phyloP scores from a whole-genome alignment of 2,888 invertebrate genomes.

The Cerastis leucographa region DNA sequence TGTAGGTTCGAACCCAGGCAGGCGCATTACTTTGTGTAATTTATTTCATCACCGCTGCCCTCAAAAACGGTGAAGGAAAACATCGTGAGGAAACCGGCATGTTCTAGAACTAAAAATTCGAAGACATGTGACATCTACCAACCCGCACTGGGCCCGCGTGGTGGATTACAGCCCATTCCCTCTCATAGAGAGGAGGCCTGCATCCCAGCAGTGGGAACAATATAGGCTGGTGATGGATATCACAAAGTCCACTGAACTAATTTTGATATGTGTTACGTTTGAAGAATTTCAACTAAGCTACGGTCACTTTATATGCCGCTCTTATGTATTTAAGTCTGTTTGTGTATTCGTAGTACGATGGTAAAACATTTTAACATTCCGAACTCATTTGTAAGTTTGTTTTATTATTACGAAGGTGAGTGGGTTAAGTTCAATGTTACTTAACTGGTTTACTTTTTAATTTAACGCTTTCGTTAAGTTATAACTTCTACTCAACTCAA shows the following conservation, averaged over 20 bases:
- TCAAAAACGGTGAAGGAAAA: no score
- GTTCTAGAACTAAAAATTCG: no score
- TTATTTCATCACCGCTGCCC: no score
- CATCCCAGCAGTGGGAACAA: no score
- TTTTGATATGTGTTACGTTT: slow-evolving; percentile 46
- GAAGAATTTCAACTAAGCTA: slow-evolving; percentile 52
- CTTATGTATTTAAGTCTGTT: slow-evolving; percentile 44
- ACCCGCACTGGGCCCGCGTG: no score
- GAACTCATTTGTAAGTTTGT: slow-evolving; percentile 33
- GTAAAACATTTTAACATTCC: slow-evolving; percentile 38
- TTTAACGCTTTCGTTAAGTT: neutral
- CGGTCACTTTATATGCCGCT: slow-evolving; percentile 22
- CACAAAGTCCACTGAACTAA: slow-evolving; percentile 49
- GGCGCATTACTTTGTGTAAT: no score
- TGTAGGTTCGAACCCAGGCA: no score
- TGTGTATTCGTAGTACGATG: slow-evolving; percentile 52
- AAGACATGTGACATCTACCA: no score
- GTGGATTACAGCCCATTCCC: no score
- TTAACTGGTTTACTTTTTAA: slow-evolving; percentile 2
- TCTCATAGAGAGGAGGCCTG: no score
- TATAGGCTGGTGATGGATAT: no score
- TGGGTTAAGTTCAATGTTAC: slow-evolving; percentile 60
- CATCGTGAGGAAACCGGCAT: no score
- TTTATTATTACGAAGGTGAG: slow-evolving; percentile 43
- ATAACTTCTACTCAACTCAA: neutral